phyloP scores from a whole-genome alignment of 2,888 invertebrate genomes.

The Sialis lutaria region DNA sequence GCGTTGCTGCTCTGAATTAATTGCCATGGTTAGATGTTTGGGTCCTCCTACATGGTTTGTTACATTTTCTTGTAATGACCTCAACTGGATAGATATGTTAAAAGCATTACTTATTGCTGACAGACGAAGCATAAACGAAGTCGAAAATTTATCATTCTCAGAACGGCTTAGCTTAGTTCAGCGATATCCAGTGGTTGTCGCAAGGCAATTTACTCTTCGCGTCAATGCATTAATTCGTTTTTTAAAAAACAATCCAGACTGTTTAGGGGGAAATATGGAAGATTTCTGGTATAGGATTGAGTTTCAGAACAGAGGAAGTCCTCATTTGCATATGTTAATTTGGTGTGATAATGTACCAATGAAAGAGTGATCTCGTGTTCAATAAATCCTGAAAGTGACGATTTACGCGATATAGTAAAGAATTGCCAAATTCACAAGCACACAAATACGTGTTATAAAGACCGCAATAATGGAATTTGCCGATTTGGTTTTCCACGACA shows the following conservation, averaged over 20 bases:
- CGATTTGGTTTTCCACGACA: slow-evolving; percentile 13
- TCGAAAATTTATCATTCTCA: not conserved
- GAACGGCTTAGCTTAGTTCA: slow-evolving; percentile 3
- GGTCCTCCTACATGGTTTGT: slow-evolving; percentile 18
- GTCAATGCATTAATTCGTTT: slow-evolving; percentile 13
- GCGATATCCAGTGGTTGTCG: slow-evolving; percentile 1
- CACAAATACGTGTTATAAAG: slow-evolving; percentile 10
- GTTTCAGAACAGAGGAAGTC: slow-evolving; percentile 19
- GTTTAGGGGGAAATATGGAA: not conserved
- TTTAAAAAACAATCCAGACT: slow-evolving; percentile 9
- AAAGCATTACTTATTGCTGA: slow-evolving; percentile 18
- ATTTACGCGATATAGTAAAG: slow-evolving; percentile 9
- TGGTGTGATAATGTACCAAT: slow-evolving; percentile 14
- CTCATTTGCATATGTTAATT: slow-evolving; percentile 17
- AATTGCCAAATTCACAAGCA: slow-evolving; percentile 11
- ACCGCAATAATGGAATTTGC: slow-evolving; percentile 8
- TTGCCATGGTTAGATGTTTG: slow-evolving; percentile 17
- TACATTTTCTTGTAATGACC: slow-evolving; percentile 13
- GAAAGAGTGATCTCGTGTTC: too few species aligned
- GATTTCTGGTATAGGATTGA: slow-evolving; percentile 17
- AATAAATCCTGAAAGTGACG: not conserved
- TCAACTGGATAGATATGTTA: slow-evolving; percentile 16
- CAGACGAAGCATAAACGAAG: slow-evolving; percentile 7
- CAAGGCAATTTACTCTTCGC: slow-evolving; percentile 14
- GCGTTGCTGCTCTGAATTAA: slow-evolving; percentile 14